Percentiles rank a stretch among this genome's conserved stretches.
Conservation (phyloP, 2,113 vertebrate genomes). For the Ptyas mucosa region DNA sequence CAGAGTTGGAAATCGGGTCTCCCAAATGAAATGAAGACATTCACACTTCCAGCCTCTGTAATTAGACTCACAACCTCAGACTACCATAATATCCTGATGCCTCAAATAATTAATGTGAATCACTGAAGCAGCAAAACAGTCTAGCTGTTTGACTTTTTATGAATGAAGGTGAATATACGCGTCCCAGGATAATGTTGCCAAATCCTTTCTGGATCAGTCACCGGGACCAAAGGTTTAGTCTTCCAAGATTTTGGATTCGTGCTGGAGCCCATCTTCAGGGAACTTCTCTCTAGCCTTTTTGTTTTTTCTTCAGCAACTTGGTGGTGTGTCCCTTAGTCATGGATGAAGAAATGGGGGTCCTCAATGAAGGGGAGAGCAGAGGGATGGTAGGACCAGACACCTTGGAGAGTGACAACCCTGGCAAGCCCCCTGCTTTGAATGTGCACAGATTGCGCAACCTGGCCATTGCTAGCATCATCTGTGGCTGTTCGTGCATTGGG, state of each 20-base stretch:
- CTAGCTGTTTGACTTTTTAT: neutral
- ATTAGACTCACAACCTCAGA: neutral
- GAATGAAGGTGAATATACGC: neutral
- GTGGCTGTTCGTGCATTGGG: slow-evolving; percentile 79
- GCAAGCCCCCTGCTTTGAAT: slow-evolving; percentile 42
- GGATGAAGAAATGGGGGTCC: slow-evolving; percentile 42
- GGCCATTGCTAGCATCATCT: slow-evolving; percentile 79
- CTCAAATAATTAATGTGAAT: no score
- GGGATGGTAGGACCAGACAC: neutral
- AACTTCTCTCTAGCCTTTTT: neutral
- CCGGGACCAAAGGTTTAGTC: neutral
- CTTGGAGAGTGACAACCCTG: slow-evolving; percentile 17
- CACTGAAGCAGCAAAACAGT: neutral
- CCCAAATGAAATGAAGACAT: no score
- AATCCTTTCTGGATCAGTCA: neutral
- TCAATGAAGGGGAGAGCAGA: slow-evolving; percentile 42
- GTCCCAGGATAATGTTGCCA: neutral
- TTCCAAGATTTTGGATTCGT: neutral
- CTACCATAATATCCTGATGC: neutral
- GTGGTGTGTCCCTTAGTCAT: neutral
- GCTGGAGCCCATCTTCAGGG: neutral
- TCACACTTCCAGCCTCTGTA: neutral
- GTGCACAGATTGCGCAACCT: slow-evolving; percentile 60
- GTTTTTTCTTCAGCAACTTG: neutral
- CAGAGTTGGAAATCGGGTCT: neutral